These are phyloP conservation scores for Melanotaenia maccullochi DNA, from an alignment of 2,797 vertebrate genomes.

Conservation along the genomic window DNA sequence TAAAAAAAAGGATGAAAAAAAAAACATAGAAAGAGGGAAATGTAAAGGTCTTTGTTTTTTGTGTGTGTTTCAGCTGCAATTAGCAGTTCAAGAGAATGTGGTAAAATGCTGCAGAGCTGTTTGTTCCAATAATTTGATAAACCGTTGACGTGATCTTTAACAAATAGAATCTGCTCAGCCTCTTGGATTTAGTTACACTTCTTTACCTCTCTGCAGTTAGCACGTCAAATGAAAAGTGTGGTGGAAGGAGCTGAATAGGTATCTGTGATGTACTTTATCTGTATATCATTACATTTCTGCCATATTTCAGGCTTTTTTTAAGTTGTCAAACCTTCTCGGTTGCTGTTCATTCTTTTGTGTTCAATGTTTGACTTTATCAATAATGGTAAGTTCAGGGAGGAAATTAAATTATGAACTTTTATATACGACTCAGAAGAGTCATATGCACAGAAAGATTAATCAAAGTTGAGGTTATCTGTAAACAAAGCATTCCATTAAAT, in stretches of 20 bases:
- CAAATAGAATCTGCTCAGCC: slow-evolving; percentile 2
- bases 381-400: not conserved
- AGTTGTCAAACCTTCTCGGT: not conserved
- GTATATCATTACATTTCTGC: not conserved
- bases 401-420: not conserved
- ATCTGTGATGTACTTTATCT: not conserved
- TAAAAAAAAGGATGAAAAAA: not conserved
- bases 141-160: slow-evolving; percentile 42
- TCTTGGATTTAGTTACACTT: slow-evolving; percentile 11
- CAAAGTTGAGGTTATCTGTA: too few relatives aligned
- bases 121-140: slow-evolving; percentile 17
- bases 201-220: too few relatives aligned
- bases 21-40: not conserved
- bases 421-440: not conserved
- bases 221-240: too few relatives aligned
- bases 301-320: not conserved
- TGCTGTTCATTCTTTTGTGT: not conserved
- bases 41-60: not conserved
- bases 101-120: slow-evolving; percentile 19
- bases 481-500: too few relatives aligned
- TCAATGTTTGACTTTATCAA: not conserved
- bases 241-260: too few relatives aligned
- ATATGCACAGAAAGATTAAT: too few relatives aligned
- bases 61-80: slow-evolving; percentile 15
- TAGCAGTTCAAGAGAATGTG: slow-evolving; percentile 18